Percentiles rank a stretch among this genome's conserved stretches.
phyloP scores from a whole-genome alignment of 2,888 invertebrate species.

The Watsonalla binaria region DNA sequence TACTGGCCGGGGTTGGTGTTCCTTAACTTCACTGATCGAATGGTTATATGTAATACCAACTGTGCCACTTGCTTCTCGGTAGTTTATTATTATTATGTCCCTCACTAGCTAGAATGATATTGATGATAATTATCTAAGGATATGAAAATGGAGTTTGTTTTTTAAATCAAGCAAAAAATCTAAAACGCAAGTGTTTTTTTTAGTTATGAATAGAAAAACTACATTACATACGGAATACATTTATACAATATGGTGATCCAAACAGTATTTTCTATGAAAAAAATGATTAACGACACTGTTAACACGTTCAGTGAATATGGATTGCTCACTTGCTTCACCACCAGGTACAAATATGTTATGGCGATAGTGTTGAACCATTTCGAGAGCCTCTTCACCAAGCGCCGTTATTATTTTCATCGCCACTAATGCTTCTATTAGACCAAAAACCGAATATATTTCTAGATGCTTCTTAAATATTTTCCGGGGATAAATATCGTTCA shows the following conservation, averaged over 20 bases:
- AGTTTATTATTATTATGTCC: no score
- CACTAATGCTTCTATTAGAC: constrained; percentile 58
- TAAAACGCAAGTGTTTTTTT: no score
- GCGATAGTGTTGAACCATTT: constrained; percentile 56
- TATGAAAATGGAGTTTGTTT: no score
- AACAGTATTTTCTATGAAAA: constrained; percentile 36
- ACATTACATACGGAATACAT: no score
- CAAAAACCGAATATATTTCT: constrained; percentile 48
- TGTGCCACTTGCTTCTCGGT: no score
- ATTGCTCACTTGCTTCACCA: constrained; percentile 29
- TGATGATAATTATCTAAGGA: no score
- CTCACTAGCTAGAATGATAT: no score
- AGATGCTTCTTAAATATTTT: constrained; percentile 46
- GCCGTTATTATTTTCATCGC: constrained; percentile 66
- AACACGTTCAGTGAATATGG: constrained; percentile 46
- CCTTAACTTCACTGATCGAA: no score
- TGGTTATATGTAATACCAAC: no score
- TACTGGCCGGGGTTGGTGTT: no score
- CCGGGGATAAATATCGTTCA: constrained; percentile 44
- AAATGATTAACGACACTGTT: constrained; percentile 55
- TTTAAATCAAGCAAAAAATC: no score
- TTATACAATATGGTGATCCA: constrained; percentile 33
- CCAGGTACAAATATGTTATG: constrained; percentile 26
- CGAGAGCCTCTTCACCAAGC: constrained; percentile 46
- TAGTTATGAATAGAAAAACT: no score